These are phyloP conservation scores for Xylota sylvarum DNA, from an alignment of 2,888 invertebrate species.

Conservation along the genomic window DNA sequence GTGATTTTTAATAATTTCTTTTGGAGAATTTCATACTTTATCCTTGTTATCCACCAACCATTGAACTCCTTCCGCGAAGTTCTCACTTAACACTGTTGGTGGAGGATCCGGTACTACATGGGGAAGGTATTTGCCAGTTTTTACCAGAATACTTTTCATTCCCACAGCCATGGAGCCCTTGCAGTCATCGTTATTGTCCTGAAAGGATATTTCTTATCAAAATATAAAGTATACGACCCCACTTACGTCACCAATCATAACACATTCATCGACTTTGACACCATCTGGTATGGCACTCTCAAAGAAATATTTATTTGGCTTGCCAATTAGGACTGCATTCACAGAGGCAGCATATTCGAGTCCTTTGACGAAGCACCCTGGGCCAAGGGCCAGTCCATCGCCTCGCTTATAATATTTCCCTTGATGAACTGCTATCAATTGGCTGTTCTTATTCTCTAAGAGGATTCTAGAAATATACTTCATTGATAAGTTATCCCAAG, in stretches of 20 bases:
- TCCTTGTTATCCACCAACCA: conserved; percentile 82
- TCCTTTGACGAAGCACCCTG: conserved; percentile 93
- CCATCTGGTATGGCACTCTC: conserved; percentile 85
- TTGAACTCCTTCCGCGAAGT: conserved; percentile 89
- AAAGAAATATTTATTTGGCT: conserved; percentile 91
- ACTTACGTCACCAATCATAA: conserved; percentile 93
- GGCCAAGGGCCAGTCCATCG: conserved; percentile 91
- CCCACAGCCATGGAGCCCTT: conserved; percentile 90
- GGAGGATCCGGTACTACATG: conserved; percentile 88
- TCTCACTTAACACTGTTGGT: conserved; percentile 86
- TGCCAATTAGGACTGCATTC: conserved; percentile 90
- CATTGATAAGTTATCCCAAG: not conserved
- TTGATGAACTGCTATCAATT: conserved; percentile 92
- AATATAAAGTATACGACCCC: conserved; percentile 3
- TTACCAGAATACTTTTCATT: conserved; percentile 90
- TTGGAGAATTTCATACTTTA: conserved; percentile 6
- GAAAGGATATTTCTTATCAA: conserved; percentile 72
- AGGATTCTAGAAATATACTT: conserved; percentile 85
- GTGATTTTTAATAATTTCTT: no score
- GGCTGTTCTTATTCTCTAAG: conserved; percentile 86
- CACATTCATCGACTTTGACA: conserved; percentile 86
- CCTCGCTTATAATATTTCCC: conserved; percentile 89
- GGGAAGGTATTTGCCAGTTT: conserved; percentile 91
- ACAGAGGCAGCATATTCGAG: conserved; percentile 90
- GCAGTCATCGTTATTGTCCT: conserved; percentile 93